These are phyloP conservation scores for Pimpla rufipes DNA, from an alignment of 2,888 invertebrate genomes.

Conservation along the genomic window DNA sequence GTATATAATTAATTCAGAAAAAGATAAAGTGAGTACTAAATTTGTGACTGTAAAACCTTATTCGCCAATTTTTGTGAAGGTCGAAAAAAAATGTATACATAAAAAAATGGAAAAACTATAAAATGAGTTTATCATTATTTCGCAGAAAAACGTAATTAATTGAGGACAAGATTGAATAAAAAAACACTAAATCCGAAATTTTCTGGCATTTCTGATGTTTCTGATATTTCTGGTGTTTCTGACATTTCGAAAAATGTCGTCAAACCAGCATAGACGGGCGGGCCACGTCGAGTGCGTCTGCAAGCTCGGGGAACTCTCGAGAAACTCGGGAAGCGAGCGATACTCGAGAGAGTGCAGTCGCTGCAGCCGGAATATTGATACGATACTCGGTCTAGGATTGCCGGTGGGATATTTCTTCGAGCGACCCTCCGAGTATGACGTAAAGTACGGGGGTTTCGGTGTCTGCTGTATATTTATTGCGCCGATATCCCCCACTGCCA, in stretches of 20 bases:
- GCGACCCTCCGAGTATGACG: neutral
- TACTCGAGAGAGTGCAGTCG: slow-evolving; percentile 35
- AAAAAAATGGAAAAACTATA: no score
- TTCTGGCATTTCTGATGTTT: no score
- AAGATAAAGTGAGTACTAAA: neutral
- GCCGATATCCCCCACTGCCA: neutral
- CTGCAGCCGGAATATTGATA: slow-evolving; percentile 39
- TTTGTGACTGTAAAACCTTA: neutral
- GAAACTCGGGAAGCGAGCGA: slow-evolving; percentile 1
- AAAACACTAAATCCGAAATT: no score
- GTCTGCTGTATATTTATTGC: slow-evolving; percentile 15
- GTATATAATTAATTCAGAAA: no score
- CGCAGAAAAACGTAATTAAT: no score
- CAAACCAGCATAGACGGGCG: slow-evolving; percentile 1
- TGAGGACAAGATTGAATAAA: no score
- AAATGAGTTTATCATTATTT: no score
- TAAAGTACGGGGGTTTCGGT: neutral
- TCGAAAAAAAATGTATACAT: no score
- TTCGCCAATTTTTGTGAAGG: no score
- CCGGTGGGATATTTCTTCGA: slow-evolving; percentile 1
- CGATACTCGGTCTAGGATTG: slow-evolving; percentile 21
- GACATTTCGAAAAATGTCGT: slow-evolving; percentile 35
- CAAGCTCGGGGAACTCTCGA: slow-evolving; percentile 29
- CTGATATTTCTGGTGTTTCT: no score
- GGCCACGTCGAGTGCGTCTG: slow-evolving; percentile 11